Percentiles rank a stretch among this genome's conserved stretches.
phyloP scores from a whole-genome alignment of 2,888 invertebrate genomes.

The Pimpla rufipes region DNA sequence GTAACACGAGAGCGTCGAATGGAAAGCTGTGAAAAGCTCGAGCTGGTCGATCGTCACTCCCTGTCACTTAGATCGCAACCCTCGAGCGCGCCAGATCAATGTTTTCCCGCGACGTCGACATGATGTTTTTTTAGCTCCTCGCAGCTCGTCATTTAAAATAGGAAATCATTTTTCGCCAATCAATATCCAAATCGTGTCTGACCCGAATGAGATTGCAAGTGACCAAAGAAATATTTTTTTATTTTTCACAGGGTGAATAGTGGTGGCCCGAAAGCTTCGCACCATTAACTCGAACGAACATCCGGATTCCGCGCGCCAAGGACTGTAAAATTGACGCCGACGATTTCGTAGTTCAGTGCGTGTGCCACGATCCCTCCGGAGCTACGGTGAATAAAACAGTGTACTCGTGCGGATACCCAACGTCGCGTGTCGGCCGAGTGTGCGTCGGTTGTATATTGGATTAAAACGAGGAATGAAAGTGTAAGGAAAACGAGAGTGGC shows the following conservation, averaged over 20 bases:
- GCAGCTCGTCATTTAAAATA: neutral
- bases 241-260: slow-evolving; percentile 18
- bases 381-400: neutral
- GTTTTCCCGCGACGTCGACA: neutral
- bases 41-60: neutral
- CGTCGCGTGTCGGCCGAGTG: neutral
- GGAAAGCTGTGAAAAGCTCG: slow-evolving; percentile 24
- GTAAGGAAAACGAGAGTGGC: slow-evolving; percentile 6
- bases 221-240: neutral
- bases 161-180: neutral
- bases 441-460: neutral
- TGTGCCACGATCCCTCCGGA: neutral
- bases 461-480: neutral
- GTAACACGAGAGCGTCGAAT: slow-evolving; percentile 20
- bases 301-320: neutral
- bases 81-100: neutral
- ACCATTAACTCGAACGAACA: neutral
- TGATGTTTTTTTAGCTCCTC: neutral
- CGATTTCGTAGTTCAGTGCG: slow-evolving; percentile 9
- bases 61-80: slow-evolving; percentile 6
- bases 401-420: slow-evolving; percentile 6
- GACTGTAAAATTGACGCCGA: neutral
- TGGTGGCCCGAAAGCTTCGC: neutral
- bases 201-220: neutral
- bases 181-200: neutral